Evolutionary conservation across 2,797 vertebrate genomes (phyloP), one percentile per base, ranked within the genome.

Genomic region (Arctocebus calabarensis): DNA sequence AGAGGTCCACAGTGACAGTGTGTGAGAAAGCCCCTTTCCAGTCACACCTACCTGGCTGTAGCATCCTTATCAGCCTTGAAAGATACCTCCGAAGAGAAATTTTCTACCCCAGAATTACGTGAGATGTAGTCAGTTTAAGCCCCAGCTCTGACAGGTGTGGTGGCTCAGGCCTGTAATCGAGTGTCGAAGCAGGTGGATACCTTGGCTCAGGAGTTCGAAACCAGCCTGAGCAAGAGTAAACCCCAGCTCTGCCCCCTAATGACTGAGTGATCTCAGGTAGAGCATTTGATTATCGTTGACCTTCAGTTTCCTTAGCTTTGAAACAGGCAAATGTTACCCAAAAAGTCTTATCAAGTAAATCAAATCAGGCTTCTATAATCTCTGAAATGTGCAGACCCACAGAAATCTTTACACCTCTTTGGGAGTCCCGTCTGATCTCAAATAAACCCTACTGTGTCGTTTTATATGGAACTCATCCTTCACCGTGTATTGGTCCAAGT

Each of bases 1-100:
- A 7, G 8, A 22, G 0, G 48, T 52, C 3, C n/a, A 25, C 48
- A 52, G 48, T 0, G 1, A 0, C 48, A 48, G 13, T 25, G 0
- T 12, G n/a, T 62, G 29, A 79, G 37, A 59, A 45, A 81, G n/a
- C 25, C 73, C 3, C 34, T 45, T 43, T 59, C 32, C 0, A 11
- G 2, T 8, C 8, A 9, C n/a, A 13, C 2, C 34, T 16, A 11
- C 34, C 19, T 37, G 70, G 48, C 19, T 32, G 27, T 16, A 27
- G 48, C 57, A 9, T 43, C 59, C 22, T 88, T 71, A 19, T 57
- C 17, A 70, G 37, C 62, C 43, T 71, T 20, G 71, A 14, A 43
- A 27, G 25, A 57, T 34, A 6, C 17, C 25, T 61, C 89, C 1
- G 14, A 20, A 48, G 78, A 66, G 55, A 64, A 81, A 59, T 57